A percentile compares a stretch with the other conserved stretches of the same genome.
phyloP scores from a whole-genome alignment of 2,888 invertebrate genomes.

The Mechanitis messenoides region DNA sequence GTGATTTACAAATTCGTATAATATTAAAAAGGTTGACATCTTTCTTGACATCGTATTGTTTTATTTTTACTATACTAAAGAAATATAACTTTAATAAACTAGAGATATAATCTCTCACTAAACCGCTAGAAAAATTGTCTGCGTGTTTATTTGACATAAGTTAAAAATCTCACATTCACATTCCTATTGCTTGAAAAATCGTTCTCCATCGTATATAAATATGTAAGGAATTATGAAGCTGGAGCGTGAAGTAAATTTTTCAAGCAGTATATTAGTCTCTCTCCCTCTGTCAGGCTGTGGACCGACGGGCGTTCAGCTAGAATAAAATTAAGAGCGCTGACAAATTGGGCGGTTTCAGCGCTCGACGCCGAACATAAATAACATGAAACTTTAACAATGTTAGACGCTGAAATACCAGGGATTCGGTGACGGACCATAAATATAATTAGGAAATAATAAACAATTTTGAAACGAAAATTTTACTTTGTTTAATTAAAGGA shows the following conservation, averaged over 20 bases:
- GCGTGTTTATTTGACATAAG: no score
- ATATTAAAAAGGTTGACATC: no score
- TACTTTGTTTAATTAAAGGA: not conserved
- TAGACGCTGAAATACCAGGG: slow-evolving; percentile 7
- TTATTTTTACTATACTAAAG: no score
- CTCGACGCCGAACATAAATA: slow-evolving; percentile 26
- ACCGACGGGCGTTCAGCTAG: slow-evolving; percentile 22
- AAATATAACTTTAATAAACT: no score
- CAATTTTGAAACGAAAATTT: not conserved
- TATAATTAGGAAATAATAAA: slow-evolving; percentile 13
- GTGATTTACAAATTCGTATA: no score
- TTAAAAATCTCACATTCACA: no score
- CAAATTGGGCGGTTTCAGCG: slow-evolving; percentile 29
- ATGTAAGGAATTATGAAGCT: no score
- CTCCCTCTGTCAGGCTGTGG: slow-evolving; percentile 16
- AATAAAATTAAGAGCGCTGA: slow-evolving; percentile 28
- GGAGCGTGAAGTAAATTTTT: slow-evolving; percentile 27
- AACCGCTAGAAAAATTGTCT: no score
- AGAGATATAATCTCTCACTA: no score
- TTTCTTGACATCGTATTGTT: no score
- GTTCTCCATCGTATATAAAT: no score
- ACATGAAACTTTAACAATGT: slow-evolving; percentile 23
- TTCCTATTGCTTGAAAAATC: no score
- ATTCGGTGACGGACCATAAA: not conserved
- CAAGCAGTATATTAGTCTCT: slow-evolving; percentile 27